Base-by-base conservation (phyloP, 2,888 invertebrate genomes). In the Xestobium rufovillosum region DNA sequence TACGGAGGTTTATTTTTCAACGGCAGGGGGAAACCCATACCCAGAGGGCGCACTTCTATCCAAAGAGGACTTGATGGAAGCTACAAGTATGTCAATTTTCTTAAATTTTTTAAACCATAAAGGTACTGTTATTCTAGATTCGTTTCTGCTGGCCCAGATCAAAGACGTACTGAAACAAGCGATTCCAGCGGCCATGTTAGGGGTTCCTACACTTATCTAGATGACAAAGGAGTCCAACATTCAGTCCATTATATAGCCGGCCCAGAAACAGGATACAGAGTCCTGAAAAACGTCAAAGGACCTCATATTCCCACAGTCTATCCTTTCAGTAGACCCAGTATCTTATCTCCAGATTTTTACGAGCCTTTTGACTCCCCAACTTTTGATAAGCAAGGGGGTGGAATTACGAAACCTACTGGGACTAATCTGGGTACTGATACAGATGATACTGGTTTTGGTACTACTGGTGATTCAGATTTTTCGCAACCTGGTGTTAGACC, bases 191-290 rank as follows among this genome's bases (percentile, higher is more conserved):
- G 83, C 10, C 73, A 83, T 45, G 82, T 83, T 2, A 67, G 81
- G 45, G 85, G 84, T 17, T 81, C 83, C 0, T 84, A 83, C 66
- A 82, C 83, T 1, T 85, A 82, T 57, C 62, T 84, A 11, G 84
- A 84, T 48, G 83, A 84, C 52, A 83, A 83, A 65, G 83, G 83
- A 1, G 76, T 81, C 14, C 83, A 83, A 58, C 76, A 70, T 38
- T 80, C 83, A 0, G 83, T 84, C 1, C 78, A 84, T 60, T 85
- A 85, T 59, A 83, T 80, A 47, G 84, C 84, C 0, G 84, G 85
- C 0, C 83, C 85, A 0, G 80, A 77, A 43, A 84, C 83, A 30
- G 85, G 85, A 1, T 85, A 83, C 55, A 71, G 83, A 27, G 78
- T 84, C 2, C 68, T 84, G 6, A 78, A 83, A 59, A 81, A 75